phyloP scores from a whole-genome alignment of 1,140 invertebrate genomes.

The Drosophila suzukii region DNA sequence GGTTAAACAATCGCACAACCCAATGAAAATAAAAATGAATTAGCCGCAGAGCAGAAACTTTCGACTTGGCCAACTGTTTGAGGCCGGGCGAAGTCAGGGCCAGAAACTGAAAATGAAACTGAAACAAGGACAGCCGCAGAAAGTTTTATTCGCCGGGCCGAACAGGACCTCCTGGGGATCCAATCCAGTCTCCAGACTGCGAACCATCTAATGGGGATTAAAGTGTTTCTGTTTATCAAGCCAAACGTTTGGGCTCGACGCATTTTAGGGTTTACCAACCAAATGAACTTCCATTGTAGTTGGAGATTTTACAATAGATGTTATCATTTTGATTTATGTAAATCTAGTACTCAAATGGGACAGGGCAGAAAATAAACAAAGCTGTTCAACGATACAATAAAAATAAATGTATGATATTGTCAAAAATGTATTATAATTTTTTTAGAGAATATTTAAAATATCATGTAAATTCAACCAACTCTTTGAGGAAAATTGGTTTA shows the following conservation, averaged over 20 bases:
- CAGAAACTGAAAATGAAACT: constrained; percentile 15
- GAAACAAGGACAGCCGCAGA: constrained; percentile 22
- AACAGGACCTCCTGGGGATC: constrained; percentile 7
- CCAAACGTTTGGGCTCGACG: neutral
- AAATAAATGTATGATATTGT: no score
- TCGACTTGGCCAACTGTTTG: constrained; percentile 36
- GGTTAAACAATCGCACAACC: constrained; percentile 32
- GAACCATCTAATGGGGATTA: constrained; percentile 32
- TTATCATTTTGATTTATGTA: no score
- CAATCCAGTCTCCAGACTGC: constrained; percentile 1
- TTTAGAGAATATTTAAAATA: no score
- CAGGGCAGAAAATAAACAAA: no score
- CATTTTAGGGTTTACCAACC: neutral
- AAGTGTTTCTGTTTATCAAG: constrained; percentile 31
- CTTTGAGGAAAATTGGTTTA: no score
- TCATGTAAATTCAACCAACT: no score
- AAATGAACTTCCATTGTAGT: neutral
- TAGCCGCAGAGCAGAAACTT: constrained; percentile 45
- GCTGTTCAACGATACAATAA: no score
- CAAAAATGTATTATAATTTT: no score
- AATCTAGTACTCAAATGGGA: no score
- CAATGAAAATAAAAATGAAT: constrained; percentile 33
- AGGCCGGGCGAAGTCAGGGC: constrained; percentile 8
- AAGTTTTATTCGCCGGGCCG: constrained; percentile 39
- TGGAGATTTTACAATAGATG: no score